Percentiles rank a stretch among this genome's conserved stretches.
Conservation (phyloP, 2,797 vertebrate genomes). For the Merluccius polli region DNA sequence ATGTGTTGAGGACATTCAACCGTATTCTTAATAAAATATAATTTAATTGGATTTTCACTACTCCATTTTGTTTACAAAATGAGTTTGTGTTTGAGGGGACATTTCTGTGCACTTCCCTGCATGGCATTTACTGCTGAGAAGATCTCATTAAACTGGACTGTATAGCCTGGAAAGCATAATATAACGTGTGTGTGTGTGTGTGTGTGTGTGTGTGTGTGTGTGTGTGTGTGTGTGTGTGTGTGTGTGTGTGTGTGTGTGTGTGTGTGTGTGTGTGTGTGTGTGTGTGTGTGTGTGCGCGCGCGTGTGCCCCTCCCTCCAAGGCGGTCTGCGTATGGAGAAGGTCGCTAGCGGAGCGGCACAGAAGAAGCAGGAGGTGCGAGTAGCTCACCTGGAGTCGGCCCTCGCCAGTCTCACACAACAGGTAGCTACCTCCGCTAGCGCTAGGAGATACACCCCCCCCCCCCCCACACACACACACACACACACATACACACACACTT, state of each 20-base stretch:
- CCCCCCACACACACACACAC: no score
- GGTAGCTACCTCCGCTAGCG: slow-evolving; percentile 59
- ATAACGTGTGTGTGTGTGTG: background rate
- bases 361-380: slow-evolving; percentile 55
- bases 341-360: slow-evolving; percentile 29
- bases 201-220: background rate
- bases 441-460: background rate
- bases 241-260: background rate
- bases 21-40: no score
- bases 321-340: slow-evolving; percentile 40
- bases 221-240: background rate
- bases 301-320: slow-evolving; percentile 42
- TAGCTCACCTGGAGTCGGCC: slow-evolving; percentile 49
- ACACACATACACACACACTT: no score
- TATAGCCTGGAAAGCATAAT: no score
- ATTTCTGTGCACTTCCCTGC: no score
- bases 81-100: no score
- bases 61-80: no score
- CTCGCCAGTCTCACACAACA: slow-evolving; percentile 58
- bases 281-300: background rate
- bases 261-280: background rate
- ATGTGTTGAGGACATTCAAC: no score
- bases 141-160: no score
- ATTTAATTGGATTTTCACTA: no score
- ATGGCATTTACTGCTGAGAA: no score